phyloP scores from a whole-genome alignment of 2,113 vertebrate genomes.

The Empidonax alnorum region DNA sequence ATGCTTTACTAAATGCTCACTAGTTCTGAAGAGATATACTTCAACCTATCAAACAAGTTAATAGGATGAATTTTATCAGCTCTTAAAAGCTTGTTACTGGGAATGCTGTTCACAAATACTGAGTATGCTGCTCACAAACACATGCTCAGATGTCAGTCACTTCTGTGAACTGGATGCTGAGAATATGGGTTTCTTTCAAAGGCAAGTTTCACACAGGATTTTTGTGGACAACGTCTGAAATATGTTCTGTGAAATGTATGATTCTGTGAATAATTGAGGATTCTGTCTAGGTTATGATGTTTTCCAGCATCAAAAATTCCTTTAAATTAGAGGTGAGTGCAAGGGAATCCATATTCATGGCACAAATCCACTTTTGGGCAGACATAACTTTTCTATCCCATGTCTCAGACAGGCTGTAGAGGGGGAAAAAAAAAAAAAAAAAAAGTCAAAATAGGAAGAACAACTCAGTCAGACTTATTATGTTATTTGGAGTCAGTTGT shows the following conservation, averaged over 20 bases:
- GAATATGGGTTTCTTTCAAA: neutral
- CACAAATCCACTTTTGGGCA: neutral
- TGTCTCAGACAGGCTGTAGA: neutral
- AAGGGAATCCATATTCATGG: neutral
- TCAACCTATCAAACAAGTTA: neutral
- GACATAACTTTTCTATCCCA: neutral
- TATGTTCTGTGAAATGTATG: neutral
- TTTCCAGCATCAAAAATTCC: neutral
- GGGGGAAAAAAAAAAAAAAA: too few relatives aligned
- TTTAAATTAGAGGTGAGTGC: neutral
- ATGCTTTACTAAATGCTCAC: neutral
- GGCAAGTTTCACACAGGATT: neutral
- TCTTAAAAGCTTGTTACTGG: neutral
- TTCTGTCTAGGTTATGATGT: neutral
- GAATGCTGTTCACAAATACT: neutral
- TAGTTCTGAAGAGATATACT: neutral
- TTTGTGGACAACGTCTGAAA: neutral
- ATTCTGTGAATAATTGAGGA: neutral
- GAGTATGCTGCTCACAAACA: neutral
- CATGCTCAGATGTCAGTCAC: neutral
- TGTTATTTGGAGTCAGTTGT: conserved; percentile 1
- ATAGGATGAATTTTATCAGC: neutral
- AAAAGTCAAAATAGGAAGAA: neutral
- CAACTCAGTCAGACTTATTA: neutral
- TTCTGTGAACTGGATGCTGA: neutral